Conservation (phyloP, 2,113 vertebrate species). For the Neolamprologus modestus region DNA sequence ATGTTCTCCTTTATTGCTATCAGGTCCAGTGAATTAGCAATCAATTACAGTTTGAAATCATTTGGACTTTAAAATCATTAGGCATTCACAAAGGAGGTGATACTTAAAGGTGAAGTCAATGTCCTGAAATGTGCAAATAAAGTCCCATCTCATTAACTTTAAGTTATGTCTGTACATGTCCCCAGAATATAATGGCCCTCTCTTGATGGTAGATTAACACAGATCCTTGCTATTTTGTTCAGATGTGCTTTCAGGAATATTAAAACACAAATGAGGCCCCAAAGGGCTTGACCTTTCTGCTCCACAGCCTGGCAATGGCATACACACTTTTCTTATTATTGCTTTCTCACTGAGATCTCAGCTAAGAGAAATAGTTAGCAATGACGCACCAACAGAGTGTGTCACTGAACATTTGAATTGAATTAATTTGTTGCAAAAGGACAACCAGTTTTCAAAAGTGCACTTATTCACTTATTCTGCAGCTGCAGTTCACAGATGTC, state of each 20-base stretch:
- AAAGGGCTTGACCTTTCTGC: constrained; percentile 14
- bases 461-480: background rate
- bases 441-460: background rate
- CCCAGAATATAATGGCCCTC: constrained; percentile 32
- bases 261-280: constrained; percentile 34
- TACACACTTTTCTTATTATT: background rate
- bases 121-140: constrained; percentile 59
- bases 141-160: constrained; percentile 61
- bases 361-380: background rate
- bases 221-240: constrained; percentile 57
- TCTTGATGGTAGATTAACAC: constrained; percentile 50
- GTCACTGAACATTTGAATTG: background rate
- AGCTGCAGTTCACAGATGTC: background rate
- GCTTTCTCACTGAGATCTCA: background rate
- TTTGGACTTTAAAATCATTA: background rate
- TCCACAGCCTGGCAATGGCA: background rate
- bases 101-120: constrained; percentile 20
- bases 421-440: background rate
- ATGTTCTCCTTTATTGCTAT: background rate
- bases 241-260: constrained; percentile 53
- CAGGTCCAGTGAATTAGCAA: background rate
- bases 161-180: constrained; percentile 68
- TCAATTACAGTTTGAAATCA: background rate
- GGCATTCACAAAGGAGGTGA: background rate
- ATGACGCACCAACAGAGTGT: background rate